Percentiles rank a stretch among this genome's conserved stretches.
These are phyloP conservation scores for Galeopterus variegatus DNA, from an alignment of 2,113 vertebrate genomes.

Conservation along the genomic window DNA sequence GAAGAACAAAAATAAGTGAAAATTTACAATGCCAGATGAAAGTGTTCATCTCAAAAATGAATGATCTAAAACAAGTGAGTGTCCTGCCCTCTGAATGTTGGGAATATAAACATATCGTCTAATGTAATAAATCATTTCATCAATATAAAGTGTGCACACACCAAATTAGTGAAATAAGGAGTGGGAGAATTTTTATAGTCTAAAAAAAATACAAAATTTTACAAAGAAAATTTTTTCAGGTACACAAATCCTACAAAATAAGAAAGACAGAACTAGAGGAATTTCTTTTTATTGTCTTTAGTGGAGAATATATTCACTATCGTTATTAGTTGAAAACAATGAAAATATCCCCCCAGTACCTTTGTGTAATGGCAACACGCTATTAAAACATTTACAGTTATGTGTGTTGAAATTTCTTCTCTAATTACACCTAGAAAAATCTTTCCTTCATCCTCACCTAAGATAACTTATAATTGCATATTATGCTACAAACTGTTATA, in stretches of 20 bases:
- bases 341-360: not conserved
- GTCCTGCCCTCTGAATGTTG: not conserved
- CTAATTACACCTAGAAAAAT: conserved; percentile 23
- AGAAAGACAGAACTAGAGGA: conserved; percentile 8
- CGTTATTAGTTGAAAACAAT: not conserved
- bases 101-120: not conserved
- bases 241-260: not conserved
- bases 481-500: not conserved
- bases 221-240: not conserved
- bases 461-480: conserved; percentile 30
- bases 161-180: not conserved
- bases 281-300: not conserved
- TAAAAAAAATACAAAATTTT: conserved; percentile 42
- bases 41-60: conserved; percentile 58
- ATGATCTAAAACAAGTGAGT: conserved; percentile 37
- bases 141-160: not conserved
- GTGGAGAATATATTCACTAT: not conserved
- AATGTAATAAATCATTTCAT: conserved; percentile 41
- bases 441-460: conserved; percentile 19
- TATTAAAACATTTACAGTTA: not conserved
- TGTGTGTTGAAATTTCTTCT: not conserved
- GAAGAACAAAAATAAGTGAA: conserved; percentile 64
- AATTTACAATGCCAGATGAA: conserved; percentile 36
- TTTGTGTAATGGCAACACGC: not conserved
- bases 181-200: not conserved